Evolutionary conservation across 1,140 invertebrate species (phyloP).

Genomic region (Macrosteles quadrilineatus): DNA sequence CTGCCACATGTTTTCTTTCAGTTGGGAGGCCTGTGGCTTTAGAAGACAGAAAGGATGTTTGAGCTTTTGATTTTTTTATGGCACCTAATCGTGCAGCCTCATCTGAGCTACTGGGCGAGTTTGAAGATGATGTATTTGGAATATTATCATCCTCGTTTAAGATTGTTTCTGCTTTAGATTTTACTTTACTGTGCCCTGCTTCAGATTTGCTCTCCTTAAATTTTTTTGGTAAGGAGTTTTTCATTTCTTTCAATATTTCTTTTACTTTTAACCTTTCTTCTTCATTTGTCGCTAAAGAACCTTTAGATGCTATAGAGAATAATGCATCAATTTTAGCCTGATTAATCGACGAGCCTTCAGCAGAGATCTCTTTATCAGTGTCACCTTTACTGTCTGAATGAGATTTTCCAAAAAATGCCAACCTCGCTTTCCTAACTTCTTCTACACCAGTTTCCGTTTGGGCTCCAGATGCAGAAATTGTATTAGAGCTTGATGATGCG

Average conservation of each 20-base stretch:
- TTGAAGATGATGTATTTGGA: background rate
- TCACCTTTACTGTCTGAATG: slow-evolving; percentile 28
- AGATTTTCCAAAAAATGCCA: slow-evolving; percentile 47
- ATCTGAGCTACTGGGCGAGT: background rate
- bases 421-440: slow-evolving; percentile 48
- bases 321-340: slow-evolving; percentile 30
- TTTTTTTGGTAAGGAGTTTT: slow-evolving; percentile 62
- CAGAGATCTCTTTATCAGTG: slow-evolving; percentile 29
- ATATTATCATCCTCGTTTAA: background rate
- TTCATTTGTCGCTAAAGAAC: slow-evolving; percentile 46
- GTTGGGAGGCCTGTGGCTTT: no score
- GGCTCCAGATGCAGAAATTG: background rate
- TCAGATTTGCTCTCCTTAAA: slow-evolving; percentile 39
- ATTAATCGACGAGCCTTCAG: slow-evolving; percentile 1
- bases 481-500: no score
- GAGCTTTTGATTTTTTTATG: slow-evolving; percentile 32
- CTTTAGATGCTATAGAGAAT: slow-evolving; percentile 37
- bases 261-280: slow-evolving; percentile 58
- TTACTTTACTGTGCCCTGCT: slow-evolving; percentile 18
- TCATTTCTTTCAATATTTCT: slow-evolving; percentile 67
- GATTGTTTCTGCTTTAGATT: slow-evolving; percentile 1
- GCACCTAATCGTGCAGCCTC: slow-evolving; percentile 30
- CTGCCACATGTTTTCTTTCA: slow-evolving; percentile 34
- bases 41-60: background rate
- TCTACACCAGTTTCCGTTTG: slow-evolving; percentile 39